Percentiles rank a stretch among this genome's conserved stretches.
phyloP scores from a whole-genome alignment of 1,140 invertebrate genomes.

The Pantala flavescens region DNA sequence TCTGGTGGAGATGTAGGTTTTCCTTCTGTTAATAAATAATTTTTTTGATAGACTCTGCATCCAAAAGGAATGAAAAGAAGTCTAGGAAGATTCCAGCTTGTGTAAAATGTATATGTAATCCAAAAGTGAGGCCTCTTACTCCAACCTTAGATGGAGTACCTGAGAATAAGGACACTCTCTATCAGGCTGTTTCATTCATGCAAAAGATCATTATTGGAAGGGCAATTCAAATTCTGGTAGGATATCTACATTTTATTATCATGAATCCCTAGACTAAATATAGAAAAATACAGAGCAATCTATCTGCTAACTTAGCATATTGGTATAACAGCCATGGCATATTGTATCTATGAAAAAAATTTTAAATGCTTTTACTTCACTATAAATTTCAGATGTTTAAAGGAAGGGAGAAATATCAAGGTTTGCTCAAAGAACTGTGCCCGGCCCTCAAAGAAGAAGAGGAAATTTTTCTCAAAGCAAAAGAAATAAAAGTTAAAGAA shows the following conservation, averaged over 20 bases:
- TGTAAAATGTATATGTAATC: not conserved
- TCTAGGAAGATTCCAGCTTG: too few relatives aligned
- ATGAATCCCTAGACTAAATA: too few relatives aligned
- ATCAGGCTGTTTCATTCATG: conserved; percentile 47
- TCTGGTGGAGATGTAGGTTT: too few relatives aligned
- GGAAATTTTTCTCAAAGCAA: conserved; percentile 34
- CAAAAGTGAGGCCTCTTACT: conserved; percentile 34
- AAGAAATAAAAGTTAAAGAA: conserved; percentile 36
- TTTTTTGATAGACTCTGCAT: too few relatives aligned
- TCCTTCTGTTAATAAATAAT: too few relatives aligned
- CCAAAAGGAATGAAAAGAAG: too few relatives aligned
- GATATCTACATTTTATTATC: conserved; percentile 20
- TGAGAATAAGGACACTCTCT: conserved; percentile 41
- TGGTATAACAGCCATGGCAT: too few relatives aligned
- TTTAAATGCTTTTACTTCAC: too few relatives aligned
- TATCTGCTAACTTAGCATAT: too few relatives aligned
- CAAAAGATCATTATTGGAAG: conserved; percentile 55
- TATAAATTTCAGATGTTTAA: conserved; percentile 48
- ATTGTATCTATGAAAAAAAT: too few relatives aligned
- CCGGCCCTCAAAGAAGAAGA: conserved; percentile 47
- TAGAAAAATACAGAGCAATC: too few relatives aligned
- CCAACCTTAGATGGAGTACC: conserved; percentile 42
- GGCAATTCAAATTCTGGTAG: conserved; percentile 56
- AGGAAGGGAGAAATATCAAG: conserved; percentile 50
- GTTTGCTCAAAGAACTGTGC: conserved; percentile 56